Evolutionary conservation across 2,113 vertebrate genomes (phyloP).

Genomic region (Procavia capensis): DNA sequence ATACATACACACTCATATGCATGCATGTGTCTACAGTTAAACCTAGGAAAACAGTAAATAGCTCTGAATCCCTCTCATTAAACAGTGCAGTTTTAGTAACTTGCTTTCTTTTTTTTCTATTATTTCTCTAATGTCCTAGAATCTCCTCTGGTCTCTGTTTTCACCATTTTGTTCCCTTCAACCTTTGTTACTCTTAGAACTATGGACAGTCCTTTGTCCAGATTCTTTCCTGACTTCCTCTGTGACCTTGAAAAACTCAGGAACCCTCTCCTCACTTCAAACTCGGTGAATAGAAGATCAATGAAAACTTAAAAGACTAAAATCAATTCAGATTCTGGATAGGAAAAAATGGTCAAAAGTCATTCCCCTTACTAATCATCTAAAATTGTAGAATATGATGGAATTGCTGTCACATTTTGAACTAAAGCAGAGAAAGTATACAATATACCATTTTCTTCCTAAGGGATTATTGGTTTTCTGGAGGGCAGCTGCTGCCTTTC

Average conservation of each 20-base stretch:
- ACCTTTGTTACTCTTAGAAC: rapidly evolving
- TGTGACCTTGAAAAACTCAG: background rate
- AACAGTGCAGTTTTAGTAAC: rapidly evolving
- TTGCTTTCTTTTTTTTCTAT: background rate
- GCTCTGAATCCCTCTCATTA: background rate
- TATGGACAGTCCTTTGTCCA: background rate
- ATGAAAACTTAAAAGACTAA: background rate
- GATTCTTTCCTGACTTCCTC: background rate
- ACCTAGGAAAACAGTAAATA: background rate
- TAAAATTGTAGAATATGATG: background rate
- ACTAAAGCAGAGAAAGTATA: background rate
- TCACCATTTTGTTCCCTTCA: background rate
- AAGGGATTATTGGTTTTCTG: conserved; percentile 30
- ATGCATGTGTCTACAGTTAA: rapidly evolving
- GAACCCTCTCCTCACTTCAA: background rate
- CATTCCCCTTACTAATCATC: background rate
- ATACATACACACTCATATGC: too few species aligned
- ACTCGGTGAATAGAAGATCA: background rate
- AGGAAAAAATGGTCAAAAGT: background rate
- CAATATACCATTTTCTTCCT: conserved; percentile 10
- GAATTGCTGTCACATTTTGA: background rate
- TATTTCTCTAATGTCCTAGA: background rate
- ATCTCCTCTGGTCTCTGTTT: background rate
- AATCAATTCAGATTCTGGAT: background rate
- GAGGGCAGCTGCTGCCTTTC: conserved; percentile 39